phyloP scores from a whole-genome alignment of 2,113 vertebrate species.

The Fulica atra region DNA sequence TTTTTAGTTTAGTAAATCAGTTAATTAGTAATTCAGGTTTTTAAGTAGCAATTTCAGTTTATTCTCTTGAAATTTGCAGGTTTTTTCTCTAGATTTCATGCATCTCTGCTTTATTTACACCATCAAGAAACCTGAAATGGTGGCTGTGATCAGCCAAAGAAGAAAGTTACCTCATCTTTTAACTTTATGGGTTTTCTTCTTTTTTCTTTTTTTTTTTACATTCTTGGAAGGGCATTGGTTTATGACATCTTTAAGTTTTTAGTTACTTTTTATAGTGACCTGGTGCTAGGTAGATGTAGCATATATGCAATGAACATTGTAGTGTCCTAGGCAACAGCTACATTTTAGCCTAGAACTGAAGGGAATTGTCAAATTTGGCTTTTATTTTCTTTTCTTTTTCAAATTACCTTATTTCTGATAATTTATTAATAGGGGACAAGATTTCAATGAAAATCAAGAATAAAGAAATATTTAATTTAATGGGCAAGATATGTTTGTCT shows the following conservation, averaged over 20 bases:
- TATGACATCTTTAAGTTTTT: background rate
- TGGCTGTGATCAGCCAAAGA: background rate
- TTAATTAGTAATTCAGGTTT: background rate
- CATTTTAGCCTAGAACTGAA: background rate
- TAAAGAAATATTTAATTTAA: background rate
- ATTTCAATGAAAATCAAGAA: background rate
- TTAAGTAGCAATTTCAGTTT: background rate
- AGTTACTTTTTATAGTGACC: background rate
- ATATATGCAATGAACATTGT: background rate
- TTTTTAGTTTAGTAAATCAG: background rate
- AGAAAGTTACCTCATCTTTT: background rate
- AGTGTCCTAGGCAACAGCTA: background rate
- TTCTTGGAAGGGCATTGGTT: background rate
- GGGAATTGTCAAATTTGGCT: background rate
- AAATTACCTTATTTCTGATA: background rate
- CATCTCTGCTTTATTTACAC: background rate
- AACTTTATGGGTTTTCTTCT: background rate
- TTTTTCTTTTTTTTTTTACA: too few species aligned
- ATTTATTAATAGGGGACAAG: background rate
- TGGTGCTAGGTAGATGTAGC: background rate
- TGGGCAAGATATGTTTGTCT: background rate
- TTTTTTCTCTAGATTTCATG: background rate
- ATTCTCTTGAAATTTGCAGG: background rate
- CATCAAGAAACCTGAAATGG: background rate
- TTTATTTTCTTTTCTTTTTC: background rate